Percentiles rank a stretch among this genome's conserved stretches.
Conservation (phyloP, 2,888 invertebrate genomes). For the Nematopogon swammerdamellus region DNA sequence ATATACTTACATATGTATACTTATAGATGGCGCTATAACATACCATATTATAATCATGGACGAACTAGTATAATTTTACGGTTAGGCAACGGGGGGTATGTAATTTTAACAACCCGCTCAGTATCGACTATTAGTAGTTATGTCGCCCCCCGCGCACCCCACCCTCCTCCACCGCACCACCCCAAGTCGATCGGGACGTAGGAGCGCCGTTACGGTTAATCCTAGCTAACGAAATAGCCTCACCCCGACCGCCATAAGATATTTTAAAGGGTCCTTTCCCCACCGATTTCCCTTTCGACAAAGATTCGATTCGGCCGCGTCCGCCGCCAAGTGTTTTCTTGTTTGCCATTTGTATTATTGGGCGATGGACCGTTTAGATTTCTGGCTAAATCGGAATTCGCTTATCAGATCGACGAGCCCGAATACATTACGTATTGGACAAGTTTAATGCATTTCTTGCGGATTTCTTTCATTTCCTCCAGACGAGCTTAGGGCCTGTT, state of each 20-base stretch:
- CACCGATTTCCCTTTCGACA: not conserved
- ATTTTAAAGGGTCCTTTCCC: slow-evolving; percentile 7
- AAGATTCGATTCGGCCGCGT: slow-evolving; percentile 3
- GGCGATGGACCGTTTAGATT: slow-evolving; percentile 13
- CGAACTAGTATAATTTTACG: too few species aligned
- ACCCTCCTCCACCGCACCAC: too few species aligned
- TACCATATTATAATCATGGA: too few species aligned
- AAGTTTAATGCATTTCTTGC: not conserved
- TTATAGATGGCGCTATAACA: too few species aligned
- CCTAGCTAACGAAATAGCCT: slow-evolving; percentile 4
- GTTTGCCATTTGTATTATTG: slow-evolving; percentile 12
- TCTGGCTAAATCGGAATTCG: not conserved
- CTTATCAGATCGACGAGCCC: not conserved
- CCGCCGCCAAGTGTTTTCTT: slow-evolving; percentile 10
- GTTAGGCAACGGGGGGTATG: too few species aligned
- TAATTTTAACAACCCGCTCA: too few species aligned
- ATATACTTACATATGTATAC: too few species aligned
- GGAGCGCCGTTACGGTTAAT: slow-evolving; percentile 5
- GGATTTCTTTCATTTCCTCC: not conserved
- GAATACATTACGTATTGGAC: not conserved
- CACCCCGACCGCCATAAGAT: slow-evolving; percentile 7
- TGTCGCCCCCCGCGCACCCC: too few species aligned
- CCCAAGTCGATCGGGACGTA: too few species aligned
- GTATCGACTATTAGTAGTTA: not conserved
- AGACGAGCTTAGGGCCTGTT: too few species aligned